Percentiles rank a stretch among this genome's conserved stretches.
phyloP scores from a whole-genome alignment of 2,797 vertebrate species.

The Acanthopagrus latus region DNA sequence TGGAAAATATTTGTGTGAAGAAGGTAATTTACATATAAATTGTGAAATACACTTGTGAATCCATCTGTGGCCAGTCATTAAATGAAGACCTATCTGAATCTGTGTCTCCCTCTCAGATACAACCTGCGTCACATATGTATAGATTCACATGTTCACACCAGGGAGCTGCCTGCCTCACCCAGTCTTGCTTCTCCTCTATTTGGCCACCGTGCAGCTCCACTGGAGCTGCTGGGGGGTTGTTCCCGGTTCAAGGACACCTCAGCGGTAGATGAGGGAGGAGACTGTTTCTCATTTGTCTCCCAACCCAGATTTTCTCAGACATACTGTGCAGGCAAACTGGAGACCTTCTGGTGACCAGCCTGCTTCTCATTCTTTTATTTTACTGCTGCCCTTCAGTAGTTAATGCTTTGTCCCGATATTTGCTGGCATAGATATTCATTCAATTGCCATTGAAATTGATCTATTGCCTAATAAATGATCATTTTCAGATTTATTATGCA shows the following conservation, averaged over 20 bases:
- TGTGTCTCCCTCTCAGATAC: conserved; percentile 24
- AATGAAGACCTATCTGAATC: not conserved
- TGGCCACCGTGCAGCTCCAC: conserved; percentile 63
- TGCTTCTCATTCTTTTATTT: conserved; percentile 26
- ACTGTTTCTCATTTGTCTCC: conserved; percentile 56
- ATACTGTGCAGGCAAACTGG: conserved; percentile 35
- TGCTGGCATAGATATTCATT: not conserved
- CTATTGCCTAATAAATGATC: conserved; percentile 42
- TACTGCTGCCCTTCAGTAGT: conserved; percentile 15
- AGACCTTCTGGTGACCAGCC: conserved; percentile 35
- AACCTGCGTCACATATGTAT: conserved; percentile 65
- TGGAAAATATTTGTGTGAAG: not conserved
- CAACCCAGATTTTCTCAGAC: conserved; percentile 48
- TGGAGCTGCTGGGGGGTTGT: conserved; percentile 67
- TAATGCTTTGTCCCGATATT: conserved; percentile 20
- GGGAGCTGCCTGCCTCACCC: conserved; percentile 56
- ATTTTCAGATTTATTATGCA: conserved; percentile 58
- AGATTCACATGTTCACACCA: conserved; percentile 59
- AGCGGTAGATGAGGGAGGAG: conserved; percentile 48
- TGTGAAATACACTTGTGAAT: not conserved
- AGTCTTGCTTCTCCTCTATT: conserved; percentile 55
- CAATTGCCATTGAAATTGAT: conserved; percentile 31
- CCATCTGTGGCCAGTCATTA: not conserved
- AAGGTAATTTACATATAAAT: not conserved
- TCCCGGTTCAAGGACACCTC: conserved; percentile 76